Conservation (phyloP, 2,797 vertebrate species). For the Miichthys miiuy region DNA sequence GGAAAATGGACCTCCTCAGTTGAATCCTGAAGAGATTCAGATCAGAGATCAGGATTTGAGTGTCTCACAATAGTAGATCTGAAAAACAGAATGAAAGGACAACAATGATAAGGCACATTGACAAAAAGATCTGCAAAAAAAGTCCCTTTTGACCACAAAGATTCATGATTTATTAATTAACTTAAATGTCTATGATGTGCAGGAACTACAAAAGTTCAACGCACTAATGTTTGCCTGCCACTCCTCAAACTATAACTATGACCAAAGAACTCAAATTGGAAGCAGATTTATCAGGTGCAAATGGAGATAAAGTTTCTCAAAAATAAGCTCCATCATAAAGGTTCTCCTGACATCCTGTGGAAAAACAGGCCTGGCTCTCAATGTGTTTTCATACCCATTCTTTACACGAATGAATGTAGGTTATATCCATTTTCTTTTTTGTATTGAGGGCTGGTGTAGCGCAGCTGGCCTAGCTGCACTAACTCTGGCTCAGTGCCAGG, state of each 20-base stretch:
- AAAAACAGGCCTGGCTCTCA: background rate
- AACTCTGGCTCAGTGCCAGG: constrained; percentile 41
- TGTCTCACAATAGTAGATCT: background rate
- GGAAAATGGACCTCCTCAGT: background rate
- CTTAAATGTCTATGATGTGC: background rate
- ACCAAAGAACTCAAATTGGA: constrained; percentile 27
- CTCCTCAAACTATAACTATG: constrained; percentile 4
- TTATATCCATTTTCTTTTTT: constrained; percentile 24
- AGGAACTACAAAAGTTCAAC: background rate
- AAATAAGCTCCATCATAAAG: constrained; percentile 5
- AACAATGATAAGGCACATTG: background rate
- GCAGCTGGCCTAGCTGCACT: constrained; percentile 23
- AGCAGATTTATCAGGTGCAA: constrained; percentile 11
- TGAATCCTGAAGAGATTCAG: background rate
- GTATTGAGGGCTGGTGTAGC: background rate
- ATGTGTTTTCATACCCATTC: constrained; percentile 20
- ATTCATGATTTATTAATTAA: background rate
- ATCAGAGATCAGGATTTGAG: background rate
- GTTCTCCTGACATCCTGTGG: constrained; percentile 28
- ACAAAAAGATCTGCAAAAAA: background rate
- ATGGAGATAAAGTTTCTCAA: constrained; percentile 16
- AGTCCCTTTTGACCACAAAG: background rate
- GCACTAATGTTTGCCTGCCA: constrained; percentile 13
- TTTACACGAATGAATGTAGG: constrained; percentile 8
- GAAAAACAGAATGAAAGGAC: background rate